phyloP scores from a whole-genome alignment of 2,888 invertebrate genomes.

The Eustalomyia histrio region DNA sequence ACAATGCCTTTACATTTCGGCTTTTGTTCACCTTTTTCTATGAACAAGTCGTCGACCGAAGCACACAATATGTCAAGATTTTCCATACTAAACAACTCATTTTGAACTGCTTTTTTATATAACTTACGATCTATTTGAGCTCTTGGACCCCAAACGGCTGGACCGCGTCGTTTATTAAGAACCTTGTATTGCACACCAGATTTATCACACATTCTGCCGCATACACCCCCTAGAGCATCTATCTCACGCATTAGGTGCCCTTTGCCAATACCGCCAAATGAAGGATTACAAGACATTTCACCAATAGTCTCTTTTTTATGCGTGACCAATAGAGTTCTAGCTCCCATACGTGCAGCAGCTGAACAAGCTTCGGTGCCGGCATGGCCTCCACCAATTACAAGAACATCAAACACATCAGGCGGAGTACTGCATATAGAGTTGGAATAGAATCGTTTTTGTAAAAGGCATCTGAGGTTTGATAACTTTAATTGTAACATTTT shows the following conservation, averaged over 20 bases:
- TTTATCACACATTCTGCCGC: conserved; percentile 88
- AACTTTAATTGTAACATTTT: conserved; percentile 40
- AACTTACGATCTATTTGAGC: conserved; percentile 92
- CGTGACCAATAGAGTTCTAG: conserved; percentile 88
- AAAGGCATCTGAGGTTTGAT: background rate
- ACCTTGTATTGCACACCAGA: conserved; percentile 90
- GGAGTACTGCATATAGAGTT: background rate
- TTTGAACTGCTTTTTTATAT: conserved; percentile 88
- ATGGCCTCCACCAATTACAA: conserved; percentile 94
- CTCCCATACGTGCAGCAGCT: conserved; percentile 91
- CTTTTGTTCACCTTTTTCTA: conserved; percentile 72
- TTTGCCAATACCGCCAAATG: conserved; percentile 95
- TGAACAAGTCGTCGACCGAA: conserved; percentile 89
- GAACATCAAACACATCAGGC: conserved; percentile 82
- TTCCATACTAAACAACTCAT: conserved; percentile 83
- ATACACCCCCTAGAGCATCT: conserved; percentile 93
- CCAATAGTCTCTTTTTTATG: conserved; percentile 92
- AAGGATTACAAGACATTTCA: conserved; percentile 97
- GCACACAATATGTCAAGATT: conserved; percentile 84
- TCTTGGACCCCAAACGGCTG: conserved; percentile 93
- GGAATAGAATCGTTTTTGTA: background rate
- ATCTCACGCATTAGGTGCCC: conserved; percentile 92
- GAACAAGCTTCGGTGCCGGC: conserved; percentile 93
- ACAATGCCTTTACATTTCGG: conserved; percentile 73
- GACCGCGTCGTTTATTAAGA: conserved; percentile 89